Evolutionary conservation across 2,113 vertebrate species (phyloP), one percentile per base, ranked within the genome.

Genomic region (Setophaga kirtlandii): DNA sequence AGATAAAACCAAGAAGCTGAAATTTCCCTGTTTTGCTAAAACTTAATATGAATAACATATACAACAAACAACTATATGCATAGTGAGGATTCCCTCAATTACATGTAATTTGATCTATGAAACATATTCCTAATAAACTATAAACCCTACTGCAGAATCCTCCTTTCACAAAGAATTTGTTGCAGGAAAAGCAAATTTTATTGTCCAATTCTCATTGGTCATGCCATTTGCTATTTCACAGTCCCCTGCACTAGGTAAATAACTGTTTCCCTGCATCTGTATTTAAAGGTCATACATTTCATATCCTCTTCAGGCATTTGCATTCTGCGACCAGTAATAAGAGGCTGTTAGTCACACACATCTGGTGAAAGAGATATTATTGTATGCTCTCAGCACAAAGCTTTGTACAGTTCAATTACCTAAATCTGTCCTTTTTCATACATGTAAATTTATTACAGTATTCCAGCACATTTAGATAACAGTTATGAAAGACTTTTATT

Each of bases 351-450:
- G 76, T 87, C 86, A 88, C 20, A 79, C 1, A 6, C 62, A 95
- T 87, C 85, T 96, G 82, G 59, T 74, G 77, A 82, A 85, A 88
- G 56, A 83, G 85, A 95, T 68, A 84, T n/a, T 70, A 93, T 41
- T 93, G 64, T 69, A 30, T 8, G 27, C 35, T 75, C 83, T 80
- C 59, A 62, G 75, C 75, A 94, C 59, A 82, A 83, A 83, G 88
- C 77, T 96, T 42, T 74, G 65, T 41, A 69, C 67, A 74, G 55
- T 68, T 95, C 86, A 89, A 78, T 80, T 90, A 91, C 15, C 67
- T 78, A 70, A 74, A 96, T 77, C 37, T 75, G 33, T 19, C 37
- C 31, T 47, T 91, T 92, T 90, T 76, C 62, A 73, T 25, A 27
- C 14, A 77, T 20, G 47, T 35, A 92, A 83, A 94, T 93, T 27